Base-by-base conservation (phyloP, 2,888 invertebrate genomes). In the Tetragonisca angustula region DNA sequence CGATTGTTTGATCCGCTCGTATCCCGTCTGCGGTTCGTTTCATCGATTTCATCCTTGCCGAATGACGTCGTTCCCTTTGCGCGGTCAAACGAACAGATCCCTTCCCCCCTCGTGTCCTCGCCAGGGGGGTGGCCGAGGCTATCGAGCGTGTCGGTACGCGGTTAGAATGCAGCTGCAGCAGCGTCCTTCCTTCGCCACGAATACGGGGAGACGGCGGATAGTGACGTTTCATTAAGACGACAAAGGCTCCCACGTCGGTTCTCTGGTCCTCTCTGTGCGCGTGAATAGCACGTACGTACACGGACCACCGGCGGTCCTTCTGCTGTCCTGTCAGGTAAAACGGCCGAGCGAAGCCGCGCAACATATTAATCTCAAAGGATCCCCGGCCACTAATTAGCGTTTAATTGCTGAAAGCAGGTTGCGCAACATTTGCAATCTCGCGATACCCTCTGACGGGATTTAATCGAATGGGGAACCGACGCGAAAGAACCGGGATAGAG, bases 201-300 rank as follows among this genome's bases (percentile, higher is more conserved):
- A 83, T 85, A 79, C 85, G 32, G 52, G 74, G 79, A 68, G 82
- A 67, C 79, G 81, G 52, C 64, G 85, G 88, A 87, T 85, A 79
- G 90, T 90, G 90, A 90, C 90, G 87, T 90, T 90, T 90, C 90
- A 90, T 88, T 88, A 90, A 90, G 89, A 88, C 84, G 88, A 90
- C 90, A 90, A 89, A 90, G 89, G 83, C 43, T 11, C 9, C 43
- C 80, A 43, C 81, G 24, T 2, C 81, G 24, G n/a, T 70, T 77
- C 75, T 71, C 70, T 1, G 36, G 62, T 50, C 70, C 61, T 19
- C 32, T 21, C 49, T 75, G 68, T 72, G 50, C 59, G 6, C 27
- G 24, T 6, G 15, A n/a, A 15, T 50, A 17, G 27, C 17, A 24
- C 24, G 61, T 61, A 27, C 32, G 80, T 77, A 65, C 75, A 43